phyloP scores from a whole-genome alignment of 1,140 invertebrate species.

The Vanessa tameamea region DNA sequence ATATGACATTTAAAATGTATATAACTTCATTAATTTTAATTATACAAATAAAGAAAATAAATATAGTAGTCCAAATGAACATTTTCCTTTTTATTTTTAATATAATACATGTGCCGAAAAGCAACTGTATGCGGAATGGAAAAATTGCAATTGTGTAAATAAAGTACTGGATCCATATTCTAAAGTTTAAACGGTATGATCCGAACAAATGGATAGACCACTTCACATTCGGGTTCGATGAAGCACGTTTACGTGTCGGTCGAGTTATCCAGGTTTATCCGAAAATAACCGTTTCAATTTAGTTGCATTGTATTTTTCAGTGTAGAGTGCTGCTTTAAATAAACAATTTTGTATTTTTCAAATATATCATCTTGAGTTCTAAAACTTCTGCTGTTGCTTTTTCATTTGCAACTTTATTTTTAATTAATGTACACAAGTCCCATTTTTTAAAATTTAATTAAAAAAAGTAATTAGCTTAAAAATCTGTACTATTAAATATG shows the following conservation, averaged over 20 bases:
- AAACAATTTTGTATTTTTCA: neutral
- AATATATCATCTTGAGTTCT: neutral
- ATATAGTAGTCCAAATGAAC: too few relatives aligned
- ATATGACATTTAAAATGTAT: too few relatives aligned
- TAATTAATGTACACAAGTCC: too few relatives aligned
- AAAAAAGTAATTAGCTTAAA: too few relatives aligned
- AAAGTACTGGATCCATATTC: conserved; percentile 25
- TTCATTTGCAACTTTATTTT: too few relatives aligned
- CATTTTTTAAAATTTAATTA: too few relatives aligned
- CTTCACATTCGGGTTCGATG: conserved; percentile 38
- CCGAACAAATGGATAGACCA: conserved; percentile 32
- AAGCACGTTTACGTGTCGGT: conserved; percentile 41
- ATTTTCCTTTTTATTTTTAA: neutral
- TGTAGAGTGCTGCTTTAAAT: neutral
- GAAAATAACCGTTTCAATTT: conserved; percentile 41
- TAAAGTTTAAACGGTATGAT: conserved; percentile 25
- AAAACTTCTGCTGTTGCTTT: neutral
- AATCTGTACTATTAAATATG: neutral
- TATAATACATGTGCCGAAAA: neutral
- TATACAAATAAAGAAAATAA: too few relatives aligned
- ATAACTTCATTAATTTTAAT: too few relatives aligned
- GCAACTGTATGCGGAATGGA: neutral
- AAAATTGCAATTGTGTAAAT: conserved; percentile 17
- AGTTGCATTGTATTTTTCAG: conserved; percentile 13
- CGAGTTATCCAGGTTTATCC: conserved; percentile 42